These are phyloP conservation scores for Megalops atlanticus DNA, from an alignment of 2,113 vertebrate genomes.

Conservation along the genomic window DNA sequence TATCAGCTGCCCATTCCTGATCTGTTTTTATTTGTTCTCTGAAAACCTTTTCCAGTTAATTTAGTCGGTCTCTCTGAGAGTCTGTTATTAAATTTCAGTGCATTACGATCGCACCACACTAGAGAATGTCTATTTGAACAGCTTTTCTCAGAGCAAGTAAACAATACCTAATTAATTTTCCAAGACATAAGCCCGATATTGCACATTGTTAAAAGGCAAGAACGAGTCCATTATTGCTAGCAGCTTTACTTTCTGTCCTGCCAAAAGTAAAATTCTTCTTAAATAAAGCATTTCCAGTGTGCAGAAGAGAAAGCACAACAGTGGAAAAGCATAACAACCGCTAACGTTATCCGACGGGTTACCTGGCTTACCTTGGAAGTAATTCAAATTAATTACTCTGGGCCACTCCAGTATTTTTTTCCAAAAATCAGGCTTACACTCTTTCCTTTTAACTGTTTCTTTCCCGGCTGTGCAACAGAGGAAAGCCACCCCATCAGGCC, in stretches of 20 bases:
- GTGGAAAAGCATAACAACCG: background rate
- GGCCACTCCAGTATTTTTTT: slow-evolving; percentile 67
- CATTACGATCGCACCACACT: background rate
- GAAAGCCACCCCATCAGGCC: slow-evolving; percentile 36
- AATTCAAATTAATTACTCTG: slow-evolving; percentile 60
- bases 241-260: background rate
- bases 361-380: slow-evolving; percentile 63
- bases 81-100: background rate
- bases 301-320: background rate
- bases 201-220: background rate
- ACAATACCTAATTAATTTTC: background rate
- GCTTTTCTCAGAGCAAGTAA: background rate
- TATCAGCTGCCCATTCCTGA: background rate
- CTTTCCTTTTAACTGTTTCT: slow-evolving; percentile 49
- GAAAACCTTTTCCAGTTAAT: background rate
- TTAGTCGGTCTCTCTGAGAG: background rate
- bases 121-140: background rate
- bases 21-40: background rate
- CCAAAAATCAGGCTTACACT: slow-evolving; percentile 62
- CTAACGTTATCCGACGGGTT: slow-evolving; percentile 25
- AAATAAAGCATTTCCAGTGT: slow-evolving; percentile 21
- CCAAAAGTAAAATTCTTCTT: background rate
- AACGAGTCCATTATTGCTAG: background rate
- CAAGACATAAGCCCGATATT: background rate
- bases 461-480: slow-evolving; percentile 41